Percentiles rank a stretch among this genome's conserved stretches.
Evolutionary conservation across 1,140 invertebrate genomes (phyloP).

Genomic region (Danaus melanippus): DNA sequence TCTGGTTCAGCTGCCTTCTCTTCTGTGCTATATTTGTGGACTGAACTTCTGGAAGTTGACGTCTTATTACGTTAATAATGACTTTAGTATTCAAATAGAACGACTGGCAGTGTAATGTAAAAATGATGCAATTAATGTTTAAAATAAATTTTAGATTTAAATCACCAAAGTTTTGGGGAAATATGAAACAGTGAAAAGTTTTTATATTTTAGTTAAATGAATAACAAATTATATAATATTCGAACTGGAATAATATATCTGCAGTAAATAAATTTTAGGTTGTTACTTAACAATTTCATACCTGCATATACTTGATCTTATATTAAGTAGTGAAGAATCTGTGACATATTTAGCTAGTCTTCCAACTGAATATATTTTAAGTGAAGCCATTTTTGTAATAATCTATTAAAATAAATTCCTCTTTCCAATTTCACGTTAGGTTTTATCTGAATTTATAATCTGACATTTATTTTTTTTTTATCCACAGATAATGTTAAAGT

Average conservation of each 20-base stretch:
- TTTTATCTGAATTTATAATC: conserved; percentile 36
- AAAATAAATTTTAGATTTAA: too few relatives aligned
- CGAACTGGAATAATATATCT: not conserved
- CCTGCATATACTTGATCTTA: conserved; percentile 52
- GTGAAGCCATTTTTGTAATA: conserved; percentile 47
- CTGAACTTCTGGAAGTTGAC: conserved; percentile 27
- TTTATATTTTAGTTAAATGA: too few relatives aligned
- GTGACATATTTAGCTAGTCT: conserved; percentile 50
- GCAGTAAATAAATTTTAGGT: conserved; percentile 30
- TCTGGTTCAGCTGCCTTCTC: conserved; percentile 41
- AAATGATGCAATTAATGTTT: too few relatives aligned
- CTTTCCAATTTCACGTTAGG: conserved; percentile 28
- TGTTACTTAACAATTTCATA: conserved; percentile 46
- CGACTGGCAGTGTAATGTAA: too few relatives aligned
- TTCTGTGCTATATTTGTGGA: conserved; percentile 47
- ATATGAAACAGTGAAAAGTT: too few relatives aligned
- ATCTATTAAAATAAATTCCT: conserved; percentile 13
- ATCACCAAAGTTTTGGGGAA: too few relatives aligned
- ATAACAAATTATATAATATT: too few relatives aligned
- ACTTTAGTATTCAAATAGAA: too few relatives aligned
- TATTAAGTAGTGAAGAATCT: conserved; percentile 36
- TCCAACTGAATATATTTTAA: conserved; percentile 55
- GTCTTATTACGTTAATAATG: too few relatives aligned
- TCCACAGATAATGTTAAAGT: too few relatives aligned
- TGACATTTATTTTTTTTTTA: conserved; percentile 21